These are phyloP conservation scores for Sarcophaga bullata DNA, from an alignment of 1,140 invertebrate species.

Conservation along the genomic window DNA sequence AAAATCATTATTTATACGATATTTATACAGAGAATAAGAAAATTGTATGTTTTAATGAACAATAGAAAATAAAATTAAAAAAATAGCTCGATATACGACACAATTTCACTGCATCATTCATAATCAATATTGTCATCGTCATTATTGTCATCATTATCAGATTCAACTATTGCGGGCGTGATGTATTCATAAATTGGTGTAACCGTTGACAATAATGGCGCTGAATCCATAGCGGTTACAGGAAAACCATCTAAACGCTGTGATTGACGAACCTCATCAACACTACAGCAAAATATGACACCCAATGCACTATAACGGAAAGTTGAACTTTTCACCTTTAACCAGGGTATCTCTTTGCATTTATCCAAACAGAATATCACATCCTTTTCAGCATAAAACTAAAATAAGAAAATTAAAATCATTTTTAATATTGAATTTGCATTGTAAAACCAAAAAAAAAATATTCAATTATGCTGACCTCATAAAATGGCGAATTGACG, in stretches of 20 bases:
- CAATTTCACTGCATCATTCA: too few species aligned
- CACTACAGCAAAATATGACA: neutral
- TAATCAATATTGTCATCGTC: too few species aligned
- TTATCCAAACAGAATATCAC: neutral
- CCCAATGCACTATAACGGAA: slow-evolving; percentile 19
- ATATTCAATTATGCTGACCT: neutral
- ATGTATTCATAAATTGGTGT: too few species aligned
- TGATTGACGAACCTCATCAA: neutral
- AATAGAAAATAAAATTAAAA: too few species aligned
- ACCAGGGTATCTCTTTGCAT: neutral
- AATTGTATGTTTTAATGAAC: too few species aligned
- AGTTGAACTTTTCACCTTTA: neutral
- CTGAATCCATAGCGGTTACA: neutral
- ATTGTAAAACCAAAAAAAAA: neutral
- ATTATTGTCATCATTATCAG: too few species aligned
- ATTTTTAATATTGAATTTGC: neutral
- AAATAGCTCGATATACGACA: too few species aligned
- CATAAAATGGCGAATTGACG: neutral
- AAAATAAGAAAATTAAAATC: neutral
- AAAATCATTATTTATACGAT: too few species aligned
- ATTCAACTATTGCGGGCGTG: too few species aligned
- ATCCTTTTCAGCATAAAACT: neutral
- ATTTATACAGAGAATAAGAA: too few species aligned
- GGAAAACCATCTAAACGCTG: neutral
- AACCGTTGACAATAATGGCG: too few species aligned